phyloP scores from a whole-genome alignment of 2,888 invertebrate species.

The Oscheius sp. region DNA sequence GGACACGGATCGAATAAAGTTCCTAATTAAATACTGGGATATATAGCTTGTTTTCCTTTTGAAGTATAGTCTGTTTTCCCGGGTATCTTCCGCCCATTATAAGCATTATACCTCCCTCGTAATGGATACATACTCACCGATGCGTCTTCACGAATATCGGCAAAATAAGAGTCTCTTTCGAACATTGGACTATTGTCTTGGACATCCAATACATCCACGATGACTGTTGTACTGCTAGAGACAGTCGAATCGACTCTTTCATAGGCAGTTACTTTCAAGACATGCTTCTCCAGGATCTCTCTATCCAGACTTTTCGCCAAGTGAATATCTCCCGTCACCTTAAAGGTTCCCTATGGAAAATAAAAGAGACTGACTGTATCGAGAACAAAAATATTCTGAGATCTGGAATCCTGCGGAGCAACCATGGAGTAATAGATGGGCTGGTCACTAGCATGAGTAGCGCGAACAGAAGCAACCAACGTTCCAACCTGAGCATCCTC shows the following conservation, averaged over 20 bases:
- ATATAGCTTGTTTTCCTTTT: neutral
- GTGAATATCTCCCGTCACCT: constrained; percentile 63
- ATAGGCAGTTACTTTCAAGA: constrained; percentile 67
- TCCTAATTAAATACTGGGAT: neutral
- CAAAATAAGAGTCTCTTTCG: constrained; percentile 88
- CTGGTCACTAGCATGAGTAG: constrained; percentile 57
- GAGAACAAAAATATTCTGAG: constrained; percentile 56
- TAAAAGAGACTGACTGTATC: constrained; percentile 49
- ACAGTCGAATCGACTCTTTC: constrained; percentile 65
- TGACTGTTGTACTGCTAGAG: constrained; percentile 60
- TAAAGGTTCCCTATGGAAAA: constrained; percentile 5
- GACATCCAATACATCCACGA: constrained; percentile 88
- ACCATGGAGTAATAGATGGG: constrained; percentile 67
- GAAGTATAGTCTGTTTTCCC: neutral
- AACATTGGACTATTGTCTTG: constrained; percentile 94
- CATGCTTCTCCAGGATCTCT: constrained; percentile 64
- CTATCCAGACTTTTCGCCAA: constrained; percentile 65
- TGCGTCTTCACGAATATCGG: constrained; percentile 85
- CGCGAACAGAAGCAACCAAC: constrained; percentile 56
- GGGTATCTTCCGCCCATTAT: no score
- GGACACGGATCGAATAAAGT: neutral
- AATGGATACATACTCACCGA: constrained; percentile 53
- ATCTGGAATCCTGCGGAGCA: constrained; percentile 65
- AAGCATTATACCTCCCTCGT: no score
- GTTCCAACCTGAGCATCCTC: constrained; percentile 60